phyloP scores from a whole-genome alignment of 2,113 vertebrate genomes.

The Amblyornis subalaris region DNA sequence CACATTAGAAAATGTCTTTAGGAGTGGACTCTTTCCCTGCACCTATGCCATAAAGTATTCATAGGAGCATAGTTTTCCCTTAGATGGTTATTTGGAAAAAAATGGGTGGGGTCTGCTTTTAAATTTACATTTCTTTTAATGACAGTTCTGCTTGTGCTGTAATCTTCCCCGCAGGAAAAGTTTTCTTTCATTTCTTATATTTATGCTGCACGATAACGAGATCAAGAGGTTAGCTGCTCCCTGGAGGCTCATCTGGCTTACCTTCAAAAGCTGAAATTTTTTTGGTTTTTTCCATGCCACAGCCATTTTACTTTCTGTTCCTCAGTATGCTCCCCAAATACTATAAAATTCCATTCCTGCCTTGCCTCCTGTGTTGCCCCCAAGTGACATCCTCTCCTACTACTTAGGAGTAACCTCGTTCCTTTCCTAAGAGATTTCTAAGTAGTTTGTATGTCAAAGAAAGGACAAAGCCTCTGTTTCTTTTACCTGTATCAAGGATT shows the following conservation, averaged over 20 bases:
- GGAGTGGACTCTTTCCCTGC: background rate
- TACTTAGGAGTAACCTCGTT: background rate
- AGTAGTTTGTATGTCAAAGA: background rate
- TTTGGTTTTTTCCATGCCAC: background rate
- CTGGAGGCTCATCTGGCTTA: conserved; percentile 19
- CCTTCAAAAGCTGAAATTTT: background rate
- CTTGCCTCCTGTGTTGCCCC: background rate
- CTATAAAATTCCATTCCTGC: background rate
- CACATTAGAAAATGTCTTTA: background rate
- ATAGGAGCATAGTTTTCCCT: background rate
- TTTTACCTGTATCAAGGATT: background rate
- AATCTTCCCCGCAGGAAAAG: background rate
- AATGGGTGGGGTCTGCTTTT: background rate
- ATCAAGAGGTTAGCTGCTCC: conserved; percentile 29
- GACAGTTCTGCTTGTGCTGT: background rate
- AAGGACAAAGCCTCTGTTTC: background rate
- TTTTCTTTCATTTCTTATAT: background rate
- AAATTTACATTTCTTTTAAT: background rate
- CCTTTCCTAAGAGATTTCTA: background rate
- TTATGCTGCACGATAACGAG: background rate
- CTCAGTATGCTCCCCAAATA: background rate
- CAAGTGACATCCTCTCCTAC: background rate
- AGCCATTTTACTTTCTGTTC: background rate
- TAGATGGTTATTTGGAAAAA: background rate
- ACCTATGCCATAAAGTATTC: background rate